Conservation (phyloP, 2,888 invertebrate genomes). For the Drosophila bunnanda region DNA sequence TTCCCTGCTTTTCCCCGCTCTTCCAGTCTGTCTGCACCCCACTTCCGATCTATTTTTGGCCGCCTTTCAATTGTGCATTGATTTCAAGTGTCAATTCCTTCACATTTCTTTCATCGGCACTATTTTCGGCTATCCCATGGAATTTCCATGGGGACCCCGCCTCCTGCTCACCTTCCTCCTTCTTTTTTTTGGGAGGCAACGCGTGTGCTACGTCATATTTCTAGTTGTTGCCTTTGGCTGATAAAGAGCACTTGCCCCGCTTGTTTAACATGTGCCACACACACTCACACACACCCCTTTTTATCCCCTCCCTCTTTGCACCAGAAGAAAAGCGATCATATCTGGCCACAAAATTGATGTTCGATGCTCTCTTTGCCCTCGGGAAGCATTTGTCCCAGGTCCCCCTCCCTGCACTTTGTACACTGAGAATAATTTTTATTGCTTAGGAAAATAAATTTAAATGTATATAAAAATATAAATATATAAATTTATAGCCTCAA, state of each 20-base stretch:
- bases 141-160: background rate
- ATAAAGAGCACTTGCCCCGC: slow-evolving; percentile 40
- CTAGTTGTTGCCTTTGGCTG: slow-evolving; percentile 31
- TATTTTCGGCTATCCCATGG: slow-evolving; percentile 24
- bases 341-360: slow-evolving; percentile 40
- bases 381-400: slow-evolving; percentile 11
- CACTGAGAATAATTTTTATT: background rate
- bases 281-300: slow-evolving; percentile 11
- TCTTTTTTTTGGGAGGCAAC: background rate
- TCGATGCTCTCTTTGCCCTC: slow-evolving; percentile 30
- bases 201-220: slow-evolving; percentile 50
- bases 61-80: slow-evolving; percentile 52
- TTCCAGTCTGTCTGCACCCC: background rate
- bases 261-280: slow-evolving; percentile 36
- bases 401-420: background rate
- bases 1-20: background rate
- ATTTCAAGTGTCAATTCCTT: slow-evolving; percentile 65
- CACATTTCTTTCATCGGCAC: slow-evolving; percentile 31
- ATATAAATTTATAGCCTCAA: too few relatives aligned
- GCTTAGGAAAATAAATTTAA: too few relatives aligned
- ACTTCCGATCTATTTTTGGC: slow-evolving; percentile 26
- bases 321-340: slow-evolving; percentile 22
- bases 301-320: background rate
- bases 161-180: background rate
- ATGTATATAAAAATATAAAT: too few relatives aligned